Conservation (phyloP, 2,113 vertebrate species). For the Meleagris gallopavo region DNA sequence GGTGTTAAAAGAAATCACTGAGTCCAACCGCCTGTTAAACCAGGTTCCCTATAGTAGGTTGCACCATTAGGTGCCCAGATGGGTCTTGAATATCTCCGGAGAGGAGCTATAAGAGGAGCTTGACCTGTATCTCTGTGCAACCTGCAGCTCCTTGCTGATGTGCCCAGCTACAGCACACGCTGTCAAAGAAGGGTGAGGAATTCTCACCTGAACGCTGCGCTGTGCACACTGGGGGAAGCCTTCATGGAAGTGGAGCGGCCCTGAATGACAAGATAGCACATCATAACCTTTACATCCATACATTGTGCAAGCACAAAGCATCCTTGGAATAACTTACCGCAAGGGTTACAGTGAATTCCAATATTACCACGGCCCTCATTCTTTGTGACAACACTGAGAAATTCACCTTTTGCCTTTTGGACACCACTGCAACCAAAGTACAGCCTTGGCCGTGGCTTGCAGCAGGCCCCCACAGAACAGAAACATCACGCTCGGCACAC, state of each 20-base stretch:
- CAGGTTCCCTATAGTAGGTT: no score
- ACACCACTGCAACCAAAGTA: not conserved
- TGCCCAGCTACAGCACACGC: not conserved
- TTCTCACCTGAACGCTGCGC: not conserved
- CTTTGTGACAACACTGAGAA: not conserved
- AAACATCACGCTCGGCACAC: accelerated
- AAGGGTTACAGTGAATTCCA: not conserved
- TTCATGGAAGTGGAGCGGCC: not conserved
- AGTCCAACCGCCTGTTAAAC: no score
- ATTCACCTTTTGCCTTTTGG: constrained; percentile 8
- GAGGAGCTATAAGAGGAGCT: not conserved
- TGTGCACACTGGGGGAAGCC: not conserved
- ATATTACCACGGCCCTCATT: accelerated
- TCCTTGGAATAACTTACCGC: not conserved
- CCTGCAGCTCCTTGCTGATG: not conserved
- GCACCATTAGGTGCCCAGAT: no score
- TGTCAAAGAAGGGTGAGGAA: not conserved
- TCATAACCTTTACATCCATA: not conserved
- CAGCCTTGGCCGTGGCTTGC: not conserved
- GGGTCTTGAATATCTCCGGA: no score
- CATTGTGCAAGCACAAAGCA: not conserved
- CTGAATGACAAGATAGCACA: not conserved
- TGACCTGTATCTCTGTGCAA: not conserved
- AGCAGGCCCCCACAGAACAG: not conserved
- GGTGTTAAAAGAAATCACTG: no score